Base-by-base conservation (phyloP, 1,140 invertebrate species). In the Aphelinus certus region DNA sequence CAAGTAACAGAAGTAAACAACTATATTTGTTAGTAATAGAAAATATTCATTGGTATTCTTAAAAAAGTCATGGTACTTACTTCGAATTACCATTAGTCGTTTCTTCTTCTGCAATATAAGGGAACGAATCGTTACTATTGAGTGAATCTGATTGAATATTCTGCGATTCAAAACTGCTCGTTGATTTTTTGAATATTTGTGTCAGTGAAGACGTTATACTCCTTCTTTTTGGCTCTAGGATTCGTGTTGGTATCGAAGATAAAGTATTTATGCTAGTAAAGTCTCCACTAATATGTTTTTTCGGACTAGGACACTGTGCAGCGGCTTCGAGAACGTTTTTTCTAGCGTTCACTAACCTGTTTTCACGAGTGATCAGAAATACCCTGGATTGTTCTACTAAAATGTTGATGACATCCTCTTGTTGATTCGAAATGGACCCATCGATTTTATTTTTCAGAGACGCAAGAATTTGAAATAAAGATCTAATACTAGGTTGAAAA, bases 361-460 rank as follows among this genome's bases (percentile, higher is more conserved):
- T 92, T 86, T 96, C 94, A 7, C 95, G 89, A 76, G 92, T 91
- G 26, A 94, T 91, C 51, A 97, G 88, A 84, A 93, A 95, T 42
- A 92, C 88, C 72, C 93, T 90, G 45, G 94, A 95, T 82, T 93
- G 91, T 81, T 92, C 91, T 10, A 95, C 90, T 9, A 96, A 86
- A 71, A 91, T 86, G 47, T 91, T 88, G 43, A 92, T 91, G 83
- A 95, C 92, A 46, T 92, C 90, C 9, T 72, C 70, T 68, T 67
- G 70, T 42, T 94, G 88, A n/a, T 92, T 92, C 1, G 88, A 90
- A 63, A 96, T 90, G 83, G 93, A 92, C 69, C 92, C 91, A 85
- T 97, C 95, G 73, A 97, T 92, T 86, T 95, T 94, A 76, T 95
- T 94, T 81, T 96, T 95, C n/a, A 97, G 89, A 78, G 92, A 94